Evolutionary conservation across 2,113 vertebrate species (phyloP), one percentile per base, ranked within the genome.

Genomic region (Progne subis): DNA sequence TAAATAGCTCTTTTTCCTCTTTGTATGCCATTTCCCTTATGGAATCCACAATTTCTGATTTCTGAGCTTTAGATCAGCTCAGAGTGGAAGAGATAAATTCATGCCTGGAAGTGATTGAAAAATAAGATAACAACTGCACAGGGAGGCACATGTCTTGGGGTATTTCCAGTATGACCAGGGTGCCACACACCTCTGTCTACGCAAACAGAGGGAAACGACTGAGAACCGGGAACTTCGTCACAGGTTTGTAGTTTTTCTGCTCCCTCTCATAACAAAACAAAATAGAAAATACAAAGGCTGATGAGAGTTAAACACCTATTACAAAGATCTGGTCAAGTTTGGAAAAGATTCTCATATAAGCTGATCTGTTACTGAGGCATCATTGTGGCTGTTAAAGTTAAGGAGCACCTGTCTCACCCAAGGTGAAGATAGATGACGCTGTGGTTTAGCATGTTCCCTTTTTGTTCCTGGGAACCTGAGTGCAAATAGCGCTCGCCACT

Each of bases 1-100:
- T 92, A 88, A 96, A 94, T 96, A 93, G 80, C 76, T 92, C 56
- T 0, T 94, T 94, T 95, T 90, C 74, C 89, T 87, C 79, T 90
- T 80, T 31, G 64, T 25, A 0, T 78, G 82, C 68, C 90, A 25
- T 83, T 93, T 96, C 72, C 82, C 68, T 65, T 75, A 43, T n/a
- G 39, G 50, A 44, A 74, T 90, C 56, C 88, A 64, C 68, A n/a
- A 4, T 77, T 93, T 83, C 71, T 93, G 79, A 78, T 83, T 88
- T 74, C 68, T 2, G 3, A 95, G 46, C 34, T 92, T 86, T 59
- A 72, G 49, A n/a, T 81, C 68, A n/a, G 25, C 24, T 70, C 47
- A 29, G 60, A 90, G 41, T 29, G 68, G 47, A 81, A 74, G 43
- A 83, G 68, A 56, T 47, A 60, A 89, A 82, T 59, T 86, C 2